phyloP scores from a whole-genome alignment of 2,113 vertebrate genomes.

The Triplophysa dalaica region DNA sequence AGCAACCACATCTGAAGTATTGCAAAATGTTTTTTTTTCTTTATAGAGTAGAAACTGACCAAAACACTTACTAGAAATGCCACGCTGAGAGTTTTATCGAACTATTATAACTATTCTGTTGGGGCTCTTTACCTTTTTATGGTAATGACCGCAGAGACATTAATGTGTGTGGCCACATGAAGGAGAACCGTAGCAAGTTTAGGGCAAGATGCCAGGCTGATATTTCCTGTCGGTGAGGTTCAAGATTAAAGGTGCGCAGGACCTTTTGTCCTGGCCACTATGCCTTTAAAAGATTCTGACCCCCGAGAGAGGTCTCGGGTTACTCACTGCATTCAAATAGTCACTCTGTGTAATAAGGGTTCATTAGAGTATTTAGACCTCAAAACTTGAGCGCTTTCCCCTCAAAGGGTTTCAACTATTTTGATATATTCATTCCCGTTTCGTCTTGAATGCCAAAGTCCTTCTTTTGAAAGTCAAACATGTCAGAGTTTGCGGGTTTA shows the following conservation, averaged over 20 bases:
- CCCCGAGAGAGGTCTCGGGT: constrained; percentile 70
- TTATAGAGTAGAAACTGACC: no score
- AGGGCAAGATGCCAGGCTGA: constrained; percentile 58
- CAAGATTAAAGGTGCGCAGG: constrained; percentile 67
- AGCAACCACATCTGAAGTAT: no score
- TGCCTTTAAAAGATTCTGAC: constrained; percentile 50
- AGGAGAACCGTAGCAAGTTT: constrained; percentile 59
- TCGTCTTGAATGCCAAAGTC: constrained; percentile 17
- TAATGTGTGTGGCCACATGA: constrained; percentile 43
- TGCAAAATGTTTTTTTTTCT: no score
- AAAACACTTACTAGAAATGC: no score
- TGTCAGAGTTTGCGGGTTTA: constrained; percentile 50
- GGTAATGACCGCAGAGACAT: constrained; percentile 6
- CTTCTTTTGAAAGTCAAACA: constrained; percentile 32
- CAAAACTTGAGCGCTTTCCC: constrained; percentile 52
- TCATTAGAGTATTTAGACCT: constrained; percentile 73
- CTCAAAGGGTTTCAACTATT: constrained; percentile 46
- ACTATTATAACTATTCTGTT: background rate
- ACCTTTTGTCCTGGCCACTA: constrained; percentile 46
- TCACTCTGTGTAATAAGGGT: constrained; percentile 74
- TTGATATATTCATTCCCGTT: constrained; percentile 50
- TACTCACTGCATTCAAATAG: constrained; percentile 69
- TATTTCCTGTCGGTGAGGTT: constrained; percentile 71
- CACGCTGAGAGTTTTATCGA: background rate
- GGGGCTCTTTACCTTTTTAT: background rate